Conservation (phyloP, 2,888 invertebrate species). For the Tanytarsus gracilentus region DNA sequence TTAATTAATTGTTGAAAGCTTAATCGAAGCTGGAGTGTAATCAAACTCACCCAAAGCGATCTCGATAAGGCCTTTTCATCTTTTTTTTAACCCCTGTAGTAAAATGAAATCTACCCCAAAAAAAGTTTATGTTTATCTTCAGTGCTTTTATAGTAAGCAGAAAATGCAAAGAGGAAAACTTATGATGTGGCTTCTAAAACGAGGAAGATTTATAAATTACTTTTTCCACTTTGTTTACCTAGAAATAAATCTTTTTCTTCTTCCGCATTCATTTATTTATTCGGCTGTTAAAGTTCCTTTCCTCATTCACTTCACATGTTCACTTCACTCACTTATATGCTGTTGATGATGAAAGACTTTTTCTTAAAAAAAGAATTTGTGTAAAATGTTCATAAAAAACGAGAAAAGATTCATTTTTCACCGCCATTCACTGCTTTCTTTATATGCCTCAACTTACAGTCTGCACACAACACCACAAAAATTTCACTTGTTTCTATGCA, state of each 20-base stretch:
- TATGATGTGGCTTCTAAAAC: neutral
- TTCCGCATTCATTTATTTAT: neutral
- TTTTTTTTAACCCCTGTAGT: too few species aligned
- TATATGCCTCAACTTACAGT: too few species aligned
- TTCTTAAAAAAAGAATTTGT: neutral
- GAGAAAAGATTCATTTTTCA: constrained; percentile 19
- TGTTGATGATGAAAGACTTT: neutral
- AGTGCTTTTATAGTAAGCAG: too few species aligned
- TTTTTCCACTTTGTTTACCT: constrained; percentile 20
- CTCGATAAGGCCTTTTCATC: too few species aligned
- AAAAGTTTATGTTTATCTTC: too few species aligned
- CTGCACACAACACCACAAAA: too few species aligned
- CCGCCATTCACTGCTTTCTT: neutral
- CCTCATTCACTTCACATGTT: neutral
- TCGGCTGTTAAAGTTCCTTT: too few species aligned
- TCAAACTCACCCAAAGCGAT: too few species aligned
- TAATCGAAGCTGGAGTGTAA: too few species aligned
- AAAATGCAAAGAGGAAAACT: neutral
- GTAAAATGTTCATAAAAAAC: neutral
- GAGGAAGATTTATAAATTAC: constrained; percentile 21
- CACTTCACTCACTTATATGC: neutral
- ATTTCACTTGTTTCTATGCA: neutral
- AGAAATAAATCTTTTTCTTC: constrained; percentile 13
- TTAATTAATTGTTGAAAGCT: too few species aligned
- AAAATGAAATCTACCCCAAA: too few species aligned